Evolutionary conservation across 1,140 invertebrate species (phyloP).

Genomic region (Philopotamus ludificatus): DNA sequence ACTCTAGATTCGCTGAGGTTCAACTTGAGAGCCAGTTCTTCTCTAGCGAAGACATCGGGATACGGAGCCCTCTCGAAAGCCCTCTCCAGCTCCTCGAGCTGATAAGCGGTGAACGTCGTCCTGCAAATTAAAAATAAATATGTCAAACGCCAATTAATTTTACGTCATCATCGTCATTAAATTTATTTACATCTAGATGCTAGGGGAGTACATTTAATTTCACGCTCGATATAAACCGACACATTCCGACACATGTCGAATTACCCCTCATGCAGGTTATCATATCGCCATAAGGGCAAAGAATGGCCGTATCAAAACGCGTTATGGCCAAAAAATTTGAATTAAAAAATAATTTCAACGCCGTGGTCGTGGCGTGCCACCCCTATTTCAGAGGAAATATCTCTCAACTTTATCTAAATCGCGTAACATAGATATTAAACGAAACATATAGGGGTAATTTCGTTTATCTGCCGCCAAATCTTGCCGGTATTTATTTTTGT

Average conservation of each 20-base stretch:
- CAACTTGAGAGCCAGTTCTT: conserved; percentile 88
- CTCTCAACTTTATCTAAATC: neutral
- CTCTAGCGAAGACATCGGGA: conserved; percentile 93
- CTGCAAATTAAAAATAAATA: conserved; percentile 55
- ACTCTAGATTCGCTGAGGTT: conserved; percentile 91
- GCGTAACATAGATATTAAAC: neutral
- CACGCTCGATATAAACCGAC: conserved; percentile 36
- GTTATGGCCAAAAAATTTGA: too few species aligned
- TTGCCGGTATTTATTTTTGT: too few species aligned
- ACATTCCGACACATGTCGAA: conserved; percentile 36
- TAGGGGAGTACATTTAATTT: conserved; percentile 37
- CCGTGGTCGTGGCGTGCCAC: too few species aligned
- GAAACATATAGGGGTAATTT: conserved; percentile 38
- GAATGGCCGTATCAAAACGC: too few species aligned
- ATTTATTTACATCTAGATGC: neutral
- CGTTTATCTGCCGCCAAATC: too few species aligned
- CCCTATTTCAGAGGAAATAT: too few species aligned
- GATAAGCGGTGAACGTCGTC: conserved; percentile 95
- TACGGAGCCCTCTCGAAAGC: conserved; percentile 94
- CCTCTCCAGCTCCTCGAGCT: conserved; percentile 90
- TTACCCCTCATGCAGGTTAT: conserved; percentile 24
- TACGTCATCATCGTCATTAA: too few species aligned
- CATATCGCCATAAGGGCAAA: too few species aligned
- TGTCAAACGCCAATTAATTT: neutral
- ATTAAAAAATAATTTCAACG: too few species aligned